Evolutionary conservation across 2,888 invertebrate species (phyloP).

Genomic region (Tenthredo mesomela): DNA sequence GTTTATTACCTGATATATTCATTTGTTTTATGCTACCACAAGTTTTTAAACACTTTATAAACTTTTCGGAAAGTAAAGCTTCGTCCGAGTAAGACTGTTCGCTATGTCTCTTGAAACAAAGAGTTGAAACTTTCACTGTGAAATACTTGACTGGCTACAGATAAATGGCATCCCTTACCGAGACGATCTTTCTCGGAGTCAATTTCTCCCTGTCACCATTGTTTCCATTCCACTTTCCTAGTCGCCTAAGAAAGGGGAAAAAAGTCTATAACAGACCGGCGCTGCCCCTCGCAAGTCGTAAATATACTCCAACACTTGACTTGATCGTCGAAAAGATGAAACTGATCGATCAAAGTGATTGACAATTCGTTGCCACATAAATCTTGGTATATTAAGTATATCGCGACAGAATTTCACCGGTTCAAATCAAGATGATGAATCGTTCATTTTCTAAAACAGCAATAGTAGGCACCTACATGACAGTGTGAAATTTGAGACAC

Average conservation of each 20-base stretch:
- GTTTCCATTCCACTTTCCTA: slow-evolving; percentile 15
- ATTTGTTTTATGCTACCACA: not conserved
- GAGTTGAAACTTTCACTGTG: slow-evolving; percentile 29
- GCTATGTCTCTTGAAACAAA: slow-evolving; percentile 1
- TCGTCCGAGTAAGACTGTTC: not conserved
- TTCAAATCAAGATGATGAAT: slow-evolving; percentile 28
- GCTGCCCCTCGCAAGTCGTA: not conserved
- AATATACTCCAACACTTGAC: slow-evolving; percentile 22
- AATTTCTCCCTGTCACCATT: slow-evolving; percentile 36
- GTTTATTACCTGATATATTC: not conserved
- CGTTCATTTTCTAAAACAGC: not conserved
- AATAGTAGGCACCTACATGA: not conserved
- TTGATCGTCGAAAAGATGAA: slow-evolving; percentile 9
- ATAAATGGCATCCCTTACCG: slow-evolving; percentile 32
- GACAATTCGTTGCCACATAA: not conserved
- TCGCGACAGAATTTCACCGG: slow-evolving; percentile 15
- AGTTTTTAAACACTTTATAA: slow-evolving; percentile 15
- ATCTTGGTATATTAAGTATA: not conserved
- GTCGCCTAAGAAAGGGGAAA: not conserved
- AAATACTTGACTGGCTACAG: slow-evolving; percentile 30
- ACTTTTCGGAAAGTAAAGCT: slow-evolving; percentile 3
- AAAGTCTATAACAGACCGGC: not conserved
- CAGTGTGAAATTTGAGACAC: not conserved
- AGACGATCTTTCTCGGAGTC: slow-evolving; percentile 3
- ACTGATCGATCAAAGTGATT: slow-evolving; percentile 6